Evolutionary conservation across 1,140 invertebrate species (phyloP).

Genomic region (Aphaenogaster floridana): DNA sequence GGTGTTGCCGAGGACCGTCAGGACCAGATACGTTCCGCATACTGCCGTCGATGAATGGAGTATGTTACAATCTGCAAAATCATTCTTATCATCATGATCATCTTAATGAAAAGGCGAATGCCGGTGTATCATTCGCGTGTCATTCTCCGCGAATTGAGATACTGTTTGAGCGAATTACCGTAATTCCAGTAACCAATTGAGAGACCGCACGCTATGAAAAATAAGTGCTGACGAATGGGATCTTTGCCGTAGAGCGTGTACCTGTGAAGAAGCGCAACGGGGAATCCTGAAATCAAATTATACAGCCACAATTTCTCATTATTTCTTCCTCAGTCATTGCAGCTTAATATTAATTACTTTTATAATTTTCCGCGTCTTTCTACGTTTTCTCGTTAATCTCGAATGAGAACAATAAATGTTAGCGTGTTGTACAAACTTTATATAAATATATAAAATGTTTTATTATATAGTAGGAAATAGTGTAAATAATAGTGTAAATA

Average conservation of each 20-base stretch:
- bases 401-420: background rate
- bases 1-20: slow-evolving; percentile 88
- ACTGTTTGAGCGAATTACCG: slow-evolving; percentile 86
- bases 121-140: background rate
- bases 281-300: slow-evolving; percentile 90
- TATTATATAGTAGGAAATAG: too few relatives aligned
- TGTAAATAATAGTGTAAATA: too few relatives aligned
- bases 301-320: background rate
- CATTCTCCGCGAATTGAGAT: slow-evolving; percentile 4
- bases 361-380: background rate
- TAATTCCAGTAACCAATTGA: slow-evolving; percentile 94
- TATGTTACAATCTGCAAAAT: slow-evolving; percentile 87
- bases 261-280: slow-evolving; percentile 91
- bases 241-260: slow-evolving; percentile 87
- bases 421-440: background rate
- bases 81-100: background rate
- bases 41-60: slow-evolving; percentile 92
- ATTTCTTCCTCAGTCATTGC: background rate
- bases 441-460: background rate
- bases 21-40: slow-evolving; percentile 90
- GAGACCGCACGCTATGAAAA: slow-evolving; percentile 91
- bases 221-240: slow-evolving; percentile 90
- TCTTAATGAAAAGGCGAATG: background rate
- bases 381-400: background rate
- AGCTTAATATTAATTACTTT: background rate